These are phyloP conservation scores for Drosophila baimaii DNA, from an alignment of 1,140 invertebrate genomes.

Conservation along the genomic window DNA sequence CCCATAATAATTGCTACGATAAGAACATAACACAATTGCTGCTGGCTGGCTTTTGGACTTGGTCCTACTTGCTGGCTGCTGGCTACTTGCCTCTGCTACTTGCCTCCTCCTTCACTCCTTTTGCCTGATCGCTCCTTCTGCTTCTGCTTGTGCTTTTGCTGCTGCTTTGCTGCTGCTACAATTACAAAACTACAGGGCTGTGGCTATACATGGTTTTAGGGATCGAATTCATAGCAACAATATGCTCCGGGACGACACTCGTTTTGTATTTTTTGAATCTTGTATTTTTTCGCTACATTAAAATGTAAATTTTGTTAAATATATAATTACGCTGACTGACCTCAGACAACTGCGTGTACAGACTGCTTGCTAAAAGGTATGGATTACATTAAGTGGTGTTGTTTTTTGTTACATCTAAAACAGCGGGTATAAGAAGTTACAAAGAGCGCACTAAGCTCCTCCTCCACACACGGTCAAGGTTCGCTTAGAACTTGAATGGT, in stretches of 20 bases:
- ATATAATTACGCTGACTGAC: slow-evolving; percentile 73
- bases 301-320: slow-evolving; percentile 75
- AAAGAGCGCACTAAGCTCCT: slow-evolving; percentile 38
- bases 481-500: slow-evolving; percentile 51
- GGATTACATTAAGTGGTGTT: slow-evolving; percentile 62
- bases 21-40: slow-evolving; percentile 10
- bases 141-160: slow-evolving; percentile 23
- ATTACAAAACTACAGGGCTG: slow-evolving; percentile 42
- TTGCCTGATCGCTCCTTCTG: slow-evolving; percentile 23
- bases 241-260: slow-evolving; percentile 39
- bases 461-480: slow-evolving; percentile 32
- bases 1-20: slow-evolving; percentile 41
- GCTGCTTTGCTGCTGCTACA: slow-evolving; percentile 35
- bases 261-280: slow-evolving; percentile 44
- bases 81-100: slow-evolving; percentile 24
- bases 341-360: slow-evolving; percentile 60
- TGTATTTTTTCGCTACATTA: slow-evolving; percentile 76
- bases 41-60: slow-evolving; percentile 16
- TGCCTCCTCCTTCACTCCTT: slow-evolving; percentile 12
- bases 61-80: slow-evolving; percentile 38
- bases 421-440: slow-evolving; percentile 55
- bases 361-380: slow-evolving; percentile 73
- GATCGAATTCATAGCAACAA: slow-evolving; percentile 57
- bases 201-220: slow-evolving; percentile 15
- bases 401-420: slow-evolving; percentile 70